Percentiles rank a stretch among this genome's conserved stretches.
Conservation (phyloP, 2,888 invertebrate species). For the Prosopocoilus inquinatus region DNA sequence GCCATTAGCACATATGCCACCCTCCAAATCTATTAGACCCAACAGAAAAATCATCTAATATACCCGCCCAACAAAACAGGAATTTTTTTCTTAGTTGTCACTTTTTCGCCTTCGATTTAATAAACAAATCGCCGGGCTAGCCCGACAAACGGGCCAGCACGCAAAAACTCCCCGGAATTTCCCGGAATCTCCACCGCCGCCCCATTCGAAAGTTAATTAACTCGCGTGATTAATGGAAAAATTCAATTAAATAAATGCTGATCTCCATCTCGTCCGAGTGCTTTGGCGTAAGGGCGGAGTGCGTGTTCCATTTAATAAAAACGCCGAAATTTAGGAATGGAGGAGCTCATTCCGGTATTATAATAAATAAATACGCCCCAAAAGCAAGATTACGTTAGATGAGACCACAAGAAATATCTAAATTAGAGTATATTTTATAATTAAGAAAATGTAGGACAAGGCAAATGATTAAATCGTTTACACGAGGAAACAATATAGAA, state of each 20-base stretch:
- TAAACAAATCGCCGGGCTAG: conserved; percentile 21
- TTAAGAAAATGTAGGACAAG: no score
- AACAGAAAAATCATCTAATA: conserved; percentile 21
- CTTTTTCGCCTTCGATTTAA: conserved; percentile 24
- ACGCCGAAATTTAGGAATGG: no score
- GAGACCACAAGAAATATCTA: no score
- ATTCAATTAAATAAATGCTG: conserved; percentile 16
- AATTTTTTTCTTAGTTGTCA: conserved; percentile 9
- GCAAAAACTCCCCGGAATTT: background rate
- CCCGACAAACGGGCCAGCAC: background rate
- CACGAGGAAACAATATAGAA: no score
- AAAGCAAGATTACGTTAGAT: no score
- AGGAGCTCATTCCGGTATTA: no score
- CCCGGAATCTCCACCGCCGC: conserved; percentile 1
- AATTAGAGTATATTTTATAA: no score
- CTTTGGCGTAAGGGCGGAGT: background rate
- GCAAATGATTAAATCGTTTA: no score
- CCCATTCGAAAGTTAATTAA: conserved; percentile 9
- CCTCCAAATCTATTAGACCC: conserved; percentile 11
- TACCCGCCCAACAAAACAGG: conserved; percentile 18
- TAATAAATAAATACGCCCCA: no score
- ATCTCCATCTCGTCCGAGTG: background rate
- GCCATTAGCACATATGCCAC: conserved; percentile 13
- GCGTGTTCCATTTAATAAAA: background rate
- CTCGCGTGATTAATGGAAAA: conserved; percentile 16